Evolutionary conservation across 2,888 invertebrate species (phyloP).

Genomic region (Stratiomys singularior): DNA sequence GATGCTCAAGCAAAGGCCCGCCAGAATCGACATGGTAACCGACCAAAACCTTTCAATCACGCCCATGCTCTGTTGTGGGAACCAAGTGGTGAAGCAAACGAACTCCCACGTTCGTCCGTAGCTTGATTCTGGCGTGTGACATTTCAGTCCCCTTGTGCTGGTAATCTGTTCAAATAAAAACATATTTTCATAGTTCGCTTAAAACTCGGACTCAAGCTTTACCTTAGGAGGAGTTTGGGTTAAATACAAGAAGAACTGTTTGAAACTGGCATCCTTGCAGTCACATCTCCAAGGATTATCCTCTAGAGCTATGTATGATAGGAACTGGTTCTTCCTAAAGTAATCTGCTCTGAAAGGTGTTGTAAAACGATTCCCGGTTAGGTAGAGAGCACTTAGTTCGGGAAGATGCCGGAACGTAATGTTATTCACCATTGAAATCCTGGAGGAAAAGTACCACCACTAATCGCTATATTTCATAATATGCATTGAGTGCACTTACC

Average conservation of each 20-base stretch:
- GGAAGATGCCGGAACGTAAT: slow-evolving; percentile 72
- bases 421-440: slow-evolving; percentile 72
- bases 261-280: slow-evolving; percentile 71
- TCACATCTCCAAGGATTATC: slow-evolving; percentile 85
- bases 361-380: slow-evolving; percentile 79
- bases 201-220: neutral
- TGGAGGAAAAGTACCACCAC: slow-evolving; percentile 64
- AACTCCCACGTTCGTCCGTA: slow-evolving; percentile 76
- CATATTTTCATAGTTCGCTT: too few species aligned
- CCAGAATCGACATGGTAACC: slow-evolving; percentile 69
- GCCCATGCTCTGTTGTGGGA: slow-evolving; percentile 62
- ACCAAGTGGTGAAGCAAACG: slow-evolving; percentile 75
- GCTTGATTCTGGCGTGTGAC: slow-evolving; percentile 72
- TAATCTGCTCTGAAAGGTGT: slow-evolving; percentile 70
- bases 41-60: slow-evolving; percentile 70
- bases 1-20: slow-evolving; percentile 55
- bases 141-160: slow-evolving; percentile 68
- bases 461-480: neutral
- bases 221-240: slow-evolving; percentile 69
- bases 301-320: slow-evolving; percentile 71
- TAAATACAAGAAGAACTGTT: slow-evolving; percentile 72
- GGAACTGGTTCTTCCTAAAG: slow-evolving; percentile 71
- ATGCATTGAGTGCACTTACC: slow-evolving; percentile 56
- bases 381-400: slow-evolving; percentile 70
- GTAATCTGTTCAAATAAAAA: slow-evolving; percentile 57